Percentiles rank a stretch among this genome's conserved stretches.
These are phyloP conservation scores for Ephydatia muelleri DNA, from an alignment of 37 sponge, comb jelly and placozoan species.

Conservation along the genomic window DNA sequence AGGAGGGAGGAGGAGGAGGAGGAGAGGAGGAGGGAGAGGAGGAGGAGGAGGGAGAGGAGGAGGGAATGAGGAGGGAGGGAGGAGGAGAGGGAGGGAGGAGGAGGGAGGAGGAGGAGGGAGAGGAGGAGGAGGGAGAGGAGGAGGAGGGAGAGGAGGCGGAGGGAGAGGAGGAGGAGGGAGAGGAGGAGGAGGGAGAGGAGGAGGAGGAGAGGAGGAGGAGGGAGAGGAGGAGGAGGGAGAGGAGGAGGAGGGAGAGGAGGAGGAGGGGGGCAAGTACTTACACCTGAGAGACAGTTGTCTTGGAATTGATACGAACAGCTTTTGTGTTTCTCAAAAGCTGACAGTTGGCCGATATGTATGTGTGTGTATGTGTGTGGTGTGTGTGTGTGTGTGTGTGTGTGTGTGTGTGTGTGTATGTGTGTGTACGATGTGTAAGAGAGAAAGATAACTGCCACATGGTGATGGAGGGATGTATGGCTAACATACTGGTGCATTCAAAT, in stretches of 20 bases:
- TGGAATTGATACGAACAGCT: background rate
- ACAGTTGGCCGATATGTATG: background rate
- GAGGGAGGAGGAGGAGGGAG: conserved; percentile 3
- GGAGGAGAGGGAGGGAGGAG: no score
- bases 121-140: conserved; percentile 6
- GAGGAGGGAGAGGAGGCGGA: no score
- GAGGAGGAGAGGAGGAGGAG: conserved; percentile 7
- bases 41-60: no score
- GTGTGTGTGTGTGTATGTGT: no score
- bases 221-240: background rate
- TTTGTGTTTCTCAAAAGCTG: background rate
- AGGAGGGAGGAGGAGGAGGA: conserved; percentile 7
- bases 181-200: conserved; percentile 6
- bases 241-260: background rate
- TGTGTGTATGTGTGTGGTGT: no score
- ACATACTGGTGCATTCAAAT: conserved; percentile 43
- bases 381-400: no score
- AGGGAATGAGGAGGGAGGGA: no score
- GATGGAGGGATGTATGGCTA: background rate
- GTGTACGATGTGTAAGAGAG: no score
- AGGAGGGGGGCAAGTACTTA: background rate
- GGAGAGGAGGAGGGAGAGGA: background rate
- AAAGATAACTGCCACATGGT: no score
- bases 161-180: conserved; percentile 2
- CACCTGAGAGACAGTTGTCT: background rate